These are phyloP conservation scores for Hozukius guyotensis DNA, from an alignment of 2,797 vertebrate species.

Conservation along the genomic window DNA sequence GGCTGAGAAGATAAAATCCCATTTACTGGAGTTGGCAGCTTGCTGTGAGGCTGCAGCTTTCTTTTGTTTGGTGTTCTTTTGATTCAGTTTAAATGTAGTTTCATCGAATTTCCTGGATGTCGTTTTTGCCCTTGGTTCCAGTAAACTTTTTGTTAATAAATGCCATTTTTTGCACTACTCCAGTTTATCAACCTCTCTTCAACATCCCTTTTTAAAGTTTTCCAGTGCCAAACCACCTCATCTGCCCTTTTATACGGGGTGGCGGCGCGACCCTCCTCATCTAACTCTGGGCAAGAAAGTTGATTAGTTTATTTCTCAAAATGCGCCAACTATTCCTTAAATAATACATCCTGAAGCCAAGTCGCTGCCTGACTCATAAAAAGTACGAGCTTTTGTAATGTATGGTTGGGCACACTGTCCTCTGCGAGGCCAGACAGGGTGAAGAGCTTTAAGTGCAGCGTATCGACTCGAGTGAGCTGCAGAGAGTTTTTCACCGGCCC, in stretches of 20 bases:
- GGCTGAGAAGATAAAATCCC: neutral
- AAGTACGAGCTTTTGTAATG: neutral
- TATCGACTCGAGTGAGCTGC: constrained; percentile 36
- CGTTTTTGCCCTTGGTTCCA: neutral
- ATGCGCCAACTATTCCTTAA: neutral
- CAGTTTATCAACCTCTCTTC: too few relatives aligned
- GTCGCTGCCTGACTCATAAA: neutral
- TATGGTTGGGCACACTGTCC: neutral
- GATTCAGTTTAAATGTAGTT: neutral
- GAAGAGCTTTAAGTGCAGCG: constrained; percentile 34
- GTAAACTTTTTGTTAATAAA: neutral
- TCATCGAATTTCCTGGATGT: neutral
- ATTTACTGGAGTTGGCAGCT: neutral
- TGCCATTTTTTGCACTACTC: too few relatives aligned
- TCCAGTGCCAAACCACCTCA: neutral
- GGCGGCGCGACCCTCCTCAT: neutral
- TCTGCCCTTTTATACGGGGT: neutral
- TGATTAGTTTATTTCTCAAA: neutral
- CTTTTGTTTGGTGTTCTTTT: neutral
- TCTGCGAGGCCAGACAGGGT: constrained; percentile 5
- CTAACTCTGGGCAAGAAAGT: neutral
- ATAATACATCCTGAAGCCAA: neutral
- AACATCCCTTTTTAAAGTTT: neutral
- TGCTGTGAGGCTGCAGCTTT: neutral
- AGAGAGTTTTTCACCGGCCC: constrained; percentile 24